phyloP scores from a whole-genome alignment of 1,140 invertebrate species.

The Nebria ingens region DNA sequence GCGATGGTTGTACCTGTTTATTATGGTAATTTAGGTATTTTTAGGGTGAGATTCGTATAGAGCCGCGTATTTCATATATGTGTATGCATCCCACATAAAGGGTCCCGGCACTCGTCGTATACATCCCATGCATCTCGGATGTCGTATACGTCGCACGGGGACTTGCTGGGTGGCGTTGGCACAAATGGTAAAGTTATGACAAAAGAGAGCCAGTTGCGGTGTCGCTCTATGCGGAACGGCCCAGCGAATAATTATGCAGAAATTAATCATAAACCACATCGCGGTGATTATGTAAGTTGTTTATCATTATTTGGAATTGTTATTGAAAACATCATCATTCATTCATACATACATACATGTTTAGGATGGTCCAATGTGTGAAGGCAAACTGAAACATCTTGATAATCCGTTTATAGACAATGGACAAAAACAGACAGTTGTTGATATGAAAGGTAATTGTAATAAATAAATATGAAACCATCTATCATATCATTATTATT shows the following conservation, averaged over 20 bases:
- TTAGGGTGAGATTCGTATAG: conserved; percentile 11
- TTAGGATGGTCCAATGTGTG: conserved; percentile 32
- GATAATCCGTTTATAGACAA: conserved; percentile 89
- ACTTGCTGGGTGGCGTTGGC: conserved; percentile 63
- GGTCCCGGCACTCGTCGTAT: conserved; percentile 85
- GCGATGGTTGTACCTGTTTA: conserved; percentile 86
- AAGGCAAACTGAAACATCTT: conserved; percentile 71
- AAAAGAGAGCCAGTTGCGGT: conserved; percentile 71
- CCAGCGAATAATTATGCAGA: conserved; percentile 52
- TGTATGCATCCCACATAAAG: too few relatives aligned
- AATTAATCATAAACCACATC: conserved; percentile 53
- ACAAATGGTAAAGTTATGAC: conserved; percentile 59
- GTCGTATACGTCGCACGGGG: conserved; percentile 88
- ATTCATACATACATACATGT: conserved; percentile 4
- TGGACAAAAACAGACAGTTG: conserved; percentile 73
- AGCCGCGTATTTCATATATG: not conserved
- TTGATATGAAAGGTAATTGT: conserved; percentile 85
- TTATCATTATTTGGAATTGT: too few relatives aligned
- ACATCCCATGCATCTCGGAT: conserved; percentile 85
- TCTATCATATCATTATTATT: too few relatives aligned
- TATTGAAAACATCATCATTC: too few relatives aligned
- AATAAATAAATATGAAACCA: conserved; percentile 7
- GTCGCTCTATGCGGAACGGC: conserved; percentile 57
- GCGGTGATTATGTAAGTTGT: conserved; percentile 59
- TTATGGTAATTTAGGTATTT: conserved; percentile 61